Conservation (phyloP, 35 echinoderm and acorn worm species). For the Antedon bifida region DNA sequence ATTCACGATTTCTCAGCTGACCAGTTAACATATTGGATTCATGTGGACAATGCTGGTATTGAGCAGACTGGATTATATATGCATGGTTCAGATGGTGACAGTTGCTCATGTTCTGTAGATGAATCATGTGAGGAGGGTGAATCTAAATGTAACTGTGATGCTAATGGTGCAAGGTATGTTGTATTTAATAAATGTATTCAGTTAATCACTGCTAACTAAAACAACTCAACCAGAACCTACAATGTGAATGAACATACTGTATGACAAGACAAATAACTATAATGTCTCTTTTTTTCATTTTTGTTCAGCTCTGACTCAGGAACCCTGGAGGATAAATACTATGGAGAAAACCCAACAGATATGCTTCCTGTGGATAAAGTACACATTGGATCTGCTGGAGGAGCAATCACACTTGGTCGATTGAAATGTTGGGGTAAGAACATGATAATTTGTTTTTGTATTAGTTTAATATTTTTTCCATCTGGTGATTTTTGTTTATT, state of each 20-base stretch:
- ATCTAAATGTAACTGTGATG: not conserved
- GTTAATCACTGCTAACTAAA: no score
- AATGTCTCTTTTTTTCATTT: not conserved
- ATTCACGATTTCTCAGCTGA: not conserved
- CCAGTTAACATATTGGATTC: not conserved
- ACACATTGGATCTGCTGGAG: not conserved
- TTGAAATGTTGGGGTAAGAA: slow-evolving; percentile 16
- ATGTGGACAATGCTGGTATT: not conserved
- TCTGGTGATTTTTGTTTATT: no score
- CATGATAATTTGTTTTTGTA: no score
- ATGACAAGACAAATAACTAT: no score
- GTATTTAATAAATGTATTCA: no score
- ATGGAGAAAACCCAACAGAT: not conserved
- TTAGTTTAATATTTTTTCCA: no score
- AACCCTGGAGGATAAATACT: not conserved
- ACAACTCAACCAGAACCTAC: no score
- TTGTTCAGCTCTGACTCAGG: not conserved
- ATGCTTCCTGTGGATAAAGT: not conserved
- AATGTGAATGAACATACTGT: no score
- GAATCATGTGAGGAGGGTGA: not conserved
- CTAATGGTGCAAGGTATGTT: not conserved
- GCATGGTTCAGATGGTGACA: not conserved
- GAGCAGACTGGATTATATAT: not conserved
- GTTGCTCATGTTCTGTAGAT: not conserved
- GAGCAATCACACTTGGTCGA: not conserved